Evolutionary conservation across 1,140 invertebrate genomes (phyloP), one percentile per base, ranked within the genome.

Genomic region (Paraescarpia echinospica): DNA sequence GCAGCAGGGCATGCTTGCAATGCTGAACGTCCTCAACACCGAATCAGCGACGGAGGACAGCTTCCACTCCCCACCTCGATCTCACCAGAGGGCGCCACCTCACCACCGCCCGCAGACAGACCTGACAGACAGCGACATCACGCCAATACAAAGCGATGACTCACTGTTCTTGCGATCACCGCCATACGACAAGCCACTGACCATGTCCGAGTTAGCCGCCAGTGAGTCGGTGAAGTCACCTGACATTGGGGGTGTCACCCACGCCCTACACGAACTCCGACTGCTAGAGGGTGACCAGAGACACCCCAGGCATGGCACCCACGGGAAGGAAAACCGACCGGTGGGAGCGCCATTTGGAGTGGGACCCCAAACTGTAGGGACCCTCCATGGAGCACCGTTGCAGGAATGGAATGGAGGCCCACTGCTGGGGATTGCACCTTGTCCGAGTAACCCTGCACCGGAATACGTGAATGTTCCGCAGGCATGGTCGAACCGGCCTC

Each of bases 1-100:
- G 91, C 91, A 91, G 34, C 35, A 91, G 33, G 91, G 91, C 33
- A 91, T 91, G 35, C 35, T 91, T 12, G 35, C 91, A 22, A 91
- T 91, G 91, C 33, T 91, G 91, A 91, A 48, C 31, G 35, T 34
- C 91, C 35, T 91, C 34, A 59, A 91, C 59, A 77, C 59, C 4
- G 59, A 77, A 18, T 77, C 59, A 77, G 59, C 2, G 59, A 77
- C 59, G 4, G 59, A 77, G 59, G 27, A 31, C 59, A 77, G 59
- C 59, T 14, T 18, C 27, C 22, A 27, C 18, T 77, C 59, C 8
- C 59, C 59, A 77, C 59, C 27, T 27, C 2, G 18, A 77, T 27
- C 9, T 31, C 59, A 18, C 59, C 14, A 77, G 59, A 77, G 59
- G 27, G 59, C 59, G 18, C 59, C 14, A 31, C 59, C 59, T 27